Conservation (phyloP, 2,113 vertebrate genomes). For the Galeopterus variegatus region DNA sequence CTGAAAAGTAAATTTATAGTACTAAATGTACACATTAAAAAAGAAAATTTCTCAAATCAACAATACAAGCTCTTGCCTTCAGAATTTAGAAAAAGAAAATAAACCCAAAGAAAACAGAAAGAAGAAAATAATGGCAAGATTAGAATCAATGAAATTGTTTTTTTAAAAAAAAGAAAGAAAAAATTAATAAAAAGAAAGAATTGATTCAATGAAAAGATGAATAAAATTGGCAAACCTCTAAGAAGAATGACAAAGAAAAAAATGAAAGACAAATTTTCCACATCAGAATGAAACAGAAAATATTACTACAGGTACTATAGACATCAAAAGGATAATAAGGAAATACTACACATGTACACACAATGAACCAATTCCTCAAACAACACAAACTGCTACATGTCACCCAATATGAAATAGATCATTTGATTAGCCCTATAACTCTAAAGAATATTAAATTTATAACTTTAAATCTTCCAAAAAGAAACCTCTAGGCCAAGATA, state of each 20-base stretch:
- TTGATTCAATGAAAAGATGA: not conserved
- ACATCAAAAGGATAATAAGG: not conserved
- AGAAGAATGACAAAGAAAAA: not conserved
- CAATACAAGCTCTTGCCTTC: not conserved
- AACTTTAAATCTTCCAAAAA: not conserved
- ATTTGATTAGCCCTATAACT: not conserved
- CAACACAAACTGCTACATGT: not conserved
- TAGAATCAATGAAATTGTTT: not conserved
- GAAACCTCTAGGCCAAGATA: not conserved
- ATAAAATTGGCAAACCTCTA: not conserved
- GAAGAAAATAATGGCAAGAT: not conserved
- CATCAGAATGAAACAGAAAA: not conserved
- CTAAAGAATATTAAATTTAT: not conserved
- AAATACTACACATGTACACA: not conserved
- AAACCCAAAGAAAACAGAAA: not conserved
- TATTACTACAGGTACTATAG: not conserved
- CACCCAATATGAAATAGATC: not conserved
- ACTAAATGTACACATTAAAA: not conserved
- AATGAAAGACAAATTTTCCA: not conserved
- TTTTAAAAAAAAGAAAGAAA: not conserved
- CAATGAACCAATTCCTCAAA: not conserved
- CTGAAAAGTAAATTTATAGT: not conserved
- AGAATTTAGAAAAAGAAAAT: not conserved
- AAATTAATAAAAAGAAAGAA: not conserved
- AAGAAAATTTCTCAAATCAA: not conserved